A percentile compares a stretch with the other conserved stretches of the same genome.
Evolutionary conservation across 2,888 invertebrate genomes (phyloP).

Genomic region (Ornithoptera priamus): DNA sequence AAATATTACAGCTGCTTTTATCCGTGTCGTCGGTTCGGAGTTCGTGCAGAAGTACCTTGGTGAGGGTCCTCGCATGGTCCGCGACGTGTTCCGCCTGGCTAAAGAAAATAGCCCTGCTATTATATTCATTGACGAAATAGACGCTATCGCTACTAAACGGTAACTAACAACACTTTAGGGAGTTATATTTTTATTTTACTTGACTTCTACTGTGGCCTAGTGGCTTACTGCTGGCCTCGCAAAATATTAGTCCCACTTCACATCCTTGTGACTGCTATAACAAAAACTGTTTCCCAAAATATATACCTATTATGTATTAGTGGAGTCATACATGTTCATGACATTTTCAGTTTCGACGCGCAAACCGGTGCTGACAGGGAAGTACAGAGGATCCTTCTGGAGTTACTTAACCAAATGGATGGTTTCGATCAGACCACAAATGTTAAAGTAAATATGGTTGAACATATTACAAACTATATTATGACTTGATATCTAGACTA

Average conservation of each 20-base stretch:
- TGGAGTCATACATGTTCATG: neutral
- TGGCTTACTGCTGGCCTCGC: no score
- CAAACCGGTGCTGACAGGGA: conserved; percentile 99
- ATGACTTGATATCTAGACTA: neutral
- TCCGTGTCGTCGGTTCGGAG: conserved; percentile 99
- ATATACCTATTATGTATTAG: no score
- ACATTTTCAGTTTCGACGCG: conserved; percentile 87
- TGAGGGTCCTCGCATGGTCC: conserved; percentile 99
- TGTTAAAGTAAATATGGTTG: conserved; percentile 87
- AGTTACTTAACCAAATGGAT: conserved; percentile 99
- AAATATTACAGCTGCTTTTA: conserved; percentile 91
- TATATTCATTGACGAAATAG: conserved; percentile 99
- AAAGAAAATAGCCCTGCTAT: conserved; percentile 99
- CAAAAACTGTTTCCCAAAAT: neutral
- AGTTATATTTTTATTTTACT: no score
- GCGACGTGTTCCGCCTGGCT: conserved; percentile 98
- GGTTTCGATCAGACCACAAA: conserved; percentile 99
- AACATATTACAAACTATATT: neutral
- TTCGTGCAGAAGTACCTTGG: conserved; percentile 99
- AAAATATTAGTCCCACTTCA: no score
- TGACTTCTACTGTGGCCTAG: no score
- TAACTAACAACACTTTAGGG: conserved; percentile 36
- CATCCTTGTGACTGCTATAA: neutral
- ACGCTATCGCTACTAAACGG: conserved; percentile 99
- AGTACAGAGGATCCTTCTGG: conserved; percentile 97